Base-by-base conservation (phyloP, 37 sponge, comb jelly and placozoan genomes). In the Cladorhizidae sp. region DNA sequence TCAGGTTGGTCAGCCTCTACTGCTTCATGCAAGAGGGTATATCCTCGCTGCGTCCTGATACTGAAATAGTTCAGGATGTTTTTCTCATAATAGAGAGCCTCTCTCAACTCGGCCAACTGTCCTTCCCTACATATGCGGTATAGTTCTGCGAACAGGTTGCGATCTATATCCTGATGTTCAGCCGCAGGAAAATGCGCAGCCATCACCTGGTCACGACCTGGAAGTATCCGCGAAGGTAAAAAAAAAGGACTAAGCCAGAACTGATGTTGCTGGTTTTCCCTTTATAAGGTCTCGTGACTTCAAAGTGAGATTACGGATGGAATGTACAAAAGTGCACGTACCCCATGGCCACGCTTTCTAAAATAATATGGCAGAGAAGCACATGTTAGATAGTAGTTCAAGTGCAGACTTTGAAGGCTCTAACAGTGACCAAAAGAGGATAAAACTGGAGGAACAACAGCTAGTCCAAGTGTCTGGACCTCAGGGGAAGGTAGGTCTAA, bases 291-390 rank as follows among this genome's bases (percentile, higher is more conserved):
- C 74, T 31, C 74, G 74, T 74, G 74, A 74, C 56, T 3, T 50
- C 52, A 36, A 25, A 15, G 3, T 39, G 6, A 36, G 36, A 76
- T 32, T 61, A 38, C 62, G 62, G 21, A 35, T 1, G 69, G 3
- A 76, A 37, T 40, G 12, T 37, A 41, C 71, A 43, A 36, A 71
- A 23, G 22, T 17, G 23, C 37, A 7, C 20, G 23, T 25, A 71
- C 42, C 26, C 42, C 23, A 14, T 41, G 71, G 72, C 43, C 49
- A 45, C 49, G 72, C 70, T 42, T 64, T 23, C 67, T 40, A 36
- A 37, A 37, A 26, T 29, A 77, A 76, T 71, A 93, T 93, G 93
- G 93, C 93, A 45, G 93, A 93, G 80, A 93, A 93, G 89, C 93
- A 93, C 79, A 57, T 80, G 54, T 65, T 93, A 43, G 82, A 88